These are phyloP conservation scores for Plodia interpunctella DNA, from an alignment of 1,140 invertebrate genomes.

Conservation along the genomic window DNA sequence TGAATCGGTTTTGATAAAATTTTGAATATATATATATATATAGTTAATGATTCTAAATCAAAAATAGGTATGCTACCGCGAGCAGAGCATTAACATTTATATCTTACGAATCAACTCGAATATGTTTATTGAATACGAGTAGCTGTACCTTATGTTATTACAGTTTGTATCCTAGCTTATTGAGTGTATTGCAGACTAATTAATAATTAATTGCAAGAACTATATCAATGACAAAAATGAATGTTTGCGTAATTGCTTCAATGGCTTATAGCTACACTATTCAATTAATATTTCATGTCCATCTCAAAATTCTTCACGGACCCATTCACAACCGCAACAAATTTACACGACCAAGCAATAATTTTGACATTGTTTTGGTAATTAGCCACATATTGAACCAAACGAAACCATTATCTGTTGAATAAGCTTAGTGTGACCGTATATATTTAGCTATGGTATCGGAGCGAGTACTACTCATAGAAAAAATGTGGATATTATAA, in stretches of 20 bases:
- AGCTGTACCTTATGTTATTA: neutral
- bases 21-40: no score
- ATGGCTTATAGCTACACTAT: neutral
- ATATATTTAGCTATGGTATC: neutral
- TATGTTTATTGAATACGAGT: no score
- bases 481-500: neutral
- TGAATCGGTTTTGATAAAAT: no score
- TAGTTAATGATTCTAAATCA: no score
- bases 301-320: neutral
- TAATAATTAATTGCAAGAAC: neutral
- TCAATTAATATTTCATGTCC: constrained; percentile 1
- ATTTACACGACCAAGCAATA: neutral
- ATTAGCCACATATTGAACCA: constrained; percentile 1
- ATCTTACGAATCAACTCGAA: no score
- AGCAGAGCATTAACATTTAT: no score
- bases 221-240: neutral
- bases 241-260: neutral
- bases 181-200: neutral
- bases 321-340: neutral
- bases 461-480: neutral
- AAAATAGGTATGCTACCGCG: no score
- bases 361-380: neutral
- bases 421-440: neutral
- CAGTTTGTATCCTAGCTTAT: neutral
- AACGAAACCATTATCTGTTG: neutral